These are phyloP conservation scores for Spisula solida DNA, from an alignment of 2,888 invertebrate genomes.

Conservation along the genomic window DNA sequence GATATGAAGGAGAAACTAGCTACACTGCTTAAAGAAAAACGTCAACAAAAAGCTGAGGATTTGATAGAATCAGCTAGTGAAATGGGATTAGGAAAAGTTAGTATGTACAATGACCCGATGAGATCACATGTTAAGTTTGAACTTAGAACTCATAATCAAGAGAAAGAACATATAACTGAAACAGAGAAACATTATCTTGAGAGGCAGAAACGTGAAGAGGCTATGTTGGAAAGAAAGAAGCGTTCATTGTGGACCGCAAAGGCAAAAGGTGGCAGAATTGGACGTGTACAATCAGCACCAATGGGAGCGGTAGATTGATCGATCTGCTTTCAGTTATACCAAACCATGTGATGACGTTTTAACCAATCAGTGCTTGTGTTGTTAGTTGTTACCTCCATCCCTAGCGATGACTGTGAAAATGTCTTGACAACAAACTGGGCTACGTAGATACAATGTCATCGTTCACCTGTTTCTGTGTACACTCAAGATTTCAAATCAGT, in stretches of 20 bases:
- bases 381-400: not conserved
- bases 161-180: conserved; percentile 77
- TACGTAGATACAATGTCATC: not conserved
- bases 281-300: conserved; percentile 29
- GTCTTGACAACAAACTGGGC: not conserved
- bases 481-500: not conserved
- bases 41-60: conserved; percentile 69
- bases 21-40: conserved; percentile 73
- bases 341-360: not conserved
- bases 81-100: conserved; percentile 80
- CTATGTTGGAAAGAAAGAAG: conserved; percentile 79
- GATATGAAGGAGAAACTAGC: conserved; percentile 81
- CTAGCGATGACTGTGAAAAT: not conserved
- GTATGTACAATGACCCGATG: conserved; percentile 84
- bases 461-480: not conserved
- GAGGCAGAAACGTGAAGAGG: conserved; percentile 73
- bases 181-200: conserved; percentile 77
- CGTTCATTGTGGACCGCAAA: conserved; percentile 81
- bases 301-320: conserved; percentile 20
- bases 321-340: not conserved
- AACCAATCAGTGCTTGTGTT: not conserved
- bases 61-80: conserved; percentile 71
- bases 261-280: conserved; percentile 71
- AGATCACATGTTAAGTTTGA: conserved; percentile 84
- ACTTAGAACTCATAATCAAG: conserved; percentile 84